Base-by-base conservation (phyloP, 2,113 vertebrate genomes). In the Pachyramphus minor region DNA sequence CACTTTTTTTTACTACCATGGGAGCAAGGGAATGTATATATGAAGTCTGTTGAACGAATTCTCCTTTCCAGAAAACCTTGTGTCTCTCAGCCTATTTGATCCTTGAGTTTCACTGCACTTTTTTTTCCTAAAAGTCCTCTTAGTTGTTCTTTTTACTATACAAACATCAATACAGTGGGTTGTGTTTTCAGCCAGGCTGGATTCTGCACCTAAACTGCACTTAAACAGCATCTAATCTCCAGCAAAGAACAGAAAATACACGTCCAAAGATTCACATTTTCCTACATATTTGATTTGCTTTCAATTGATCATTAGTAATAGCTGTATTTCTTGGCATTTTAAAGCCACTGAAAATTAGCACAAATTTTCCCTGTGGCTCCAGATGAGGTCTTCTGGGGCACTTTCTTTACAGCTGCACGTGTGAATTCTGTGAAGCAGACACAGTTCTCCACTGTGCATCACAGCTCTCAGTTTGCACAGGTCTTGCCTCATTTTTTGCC, bases 391-490 rank as follows among this genome's bases (percentile, higher is more conserved):
- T 82, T 50, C 35, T 30, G 67, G 24, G 22, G 20, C 44, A 3
- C 76, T 17, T 87, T 58, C 53, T 39, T 47, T 27, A 4, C 7
- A 64, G 45, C 49, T 16, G 60, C 45, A 11, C 2, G 3, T 45
- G 22, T 49, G 56, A 28, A 9, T 30, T 14, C 31, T 33, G 42
- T 8, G 59, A 6, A 13, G 81, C 0, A 8, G 63, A 11, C 45
- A 23, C 5, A 0, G 25, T 75, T 77, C 59, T 28, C 50, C n/a
- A 8, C 49, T 4, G 1, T 4, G 10, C 6, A 3, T 49, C 83
- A 17, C 23, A 27, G 68, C 72, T 50, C n/a, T 1, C 23, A 5
- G 16, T 14, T 39, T 67, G 56, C 82, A 16, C 47, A n/a, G n/a
- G 52, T 59, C 68, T 59, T 3, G 0, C 81, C 12, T 18, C 2